Evolutionary conservation across 1,140 invertebrate species (phyloP).

Genomic region (Drosophila suzukii): DNA sequence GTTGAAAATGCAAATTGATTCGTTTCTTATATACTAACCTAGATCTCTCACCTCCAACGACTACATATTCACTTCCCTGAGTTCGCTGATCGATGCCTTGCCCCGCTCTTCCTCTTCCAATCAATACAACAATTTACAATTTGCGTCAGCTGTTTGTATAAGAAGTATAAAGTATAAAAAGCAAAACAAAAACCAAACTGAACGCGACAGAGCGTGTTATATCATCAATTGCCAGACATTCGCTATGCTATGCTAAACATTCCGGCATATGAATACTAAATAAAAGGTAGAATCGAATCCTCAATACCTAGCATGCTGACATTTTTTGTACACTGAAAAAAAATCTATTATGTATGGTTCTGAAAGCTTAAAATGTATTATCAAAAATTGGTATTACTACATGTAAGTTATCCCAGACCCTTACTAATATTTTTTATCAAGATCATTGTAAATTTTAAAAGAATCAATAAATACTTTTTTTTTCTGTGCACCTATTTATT

Average conservation of each 20-base stretch:
- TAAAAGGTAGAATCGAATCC: conserved; percentile 33
- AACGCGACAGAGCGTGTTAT: conserved; percentile 59
- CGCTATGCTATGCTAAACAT: conserved; percentile 55
- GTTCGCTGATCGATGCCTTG: conserved; percentile 10
- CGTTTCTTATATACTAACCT: conserved; percentile 11
- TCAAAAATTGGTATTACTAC: no score
- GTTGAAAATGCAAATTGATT: conserved; percentile 1
- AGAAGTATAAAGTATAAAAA: conserved; percentile 46
- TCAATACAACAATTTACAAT: conserved; percentile 60
- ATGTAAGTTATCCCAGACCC: no score
- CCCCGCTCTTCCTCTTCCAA: conserved; percentile 15
- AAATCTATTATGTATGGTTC: neutral
- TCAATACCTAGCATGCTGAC: conserved; percentile 13
- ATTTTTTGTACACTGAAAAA: conserved; percentile 3
- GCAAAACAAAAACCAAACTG: conserved; percentile 41
- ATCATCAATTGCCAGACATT: conserved; percentile 71
- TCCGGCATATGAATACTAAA: conserved; percentile 44
- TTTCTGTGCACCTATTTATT: conserved; percentile 36
- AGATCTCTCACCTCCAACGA: conserved; percentile 16
- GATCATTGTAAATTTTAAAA: neutral
- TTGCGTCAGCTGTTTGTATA: conserved; percentile 68
- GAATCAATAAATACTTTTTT: neutral
- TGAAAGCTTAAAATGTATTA: neutral
- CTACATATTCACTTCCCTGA: conserved; percentile 21
- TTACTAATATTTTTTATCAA: neutral